These are phyloP conservation scores for Sapajus apella DNA, from an alignment of 2,113 vertebrate species.

Conservation along the genomic window DNA sequence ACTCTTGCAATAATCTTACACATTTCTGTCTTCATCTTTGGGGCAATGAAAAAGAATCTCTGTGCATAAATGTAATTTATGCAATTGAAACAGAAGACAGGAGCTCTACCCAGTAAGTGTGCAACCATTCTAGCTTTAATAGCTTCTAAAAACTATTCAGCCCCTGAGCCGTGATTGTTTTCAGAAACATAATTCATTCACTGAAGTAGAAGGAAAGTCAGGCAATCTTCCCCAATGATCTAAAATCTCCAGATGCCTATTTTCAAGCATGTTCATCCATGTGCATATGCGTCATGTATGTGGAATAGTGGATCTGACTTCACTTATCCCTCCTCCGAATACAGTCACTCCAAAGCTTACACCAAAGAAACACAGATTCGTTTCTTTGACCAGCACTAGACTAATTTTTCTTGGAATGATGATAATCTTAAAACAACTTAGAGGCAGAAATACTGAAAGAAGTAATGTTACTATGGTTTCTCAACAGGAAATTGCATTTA, in stretches of 20 bases:
- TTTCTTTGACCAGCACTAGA: neutral
- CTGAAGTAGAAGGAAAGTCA: neutral
- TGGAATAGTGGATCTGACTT: neutral
- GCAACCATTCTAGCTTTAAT: neutral
- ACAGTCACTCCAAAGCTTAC: neutral
- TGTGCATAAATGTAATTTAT: neutral
- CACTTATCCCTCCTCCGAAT: neutral
- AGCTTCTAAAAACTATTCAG: neutral
- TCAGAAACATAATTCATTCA: neutral
- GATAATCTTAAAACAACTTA: conserved; percentile 19
- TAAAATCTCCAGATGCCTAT: neutral
- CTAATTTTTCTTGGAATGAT: neutral
- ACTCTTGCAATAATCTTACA: neutral
- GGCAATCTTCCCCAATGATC: neutral
- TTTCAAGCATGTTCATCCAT: neutral
- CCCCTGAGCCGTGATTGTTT: neutral
- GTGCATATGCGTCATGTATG: neutral
- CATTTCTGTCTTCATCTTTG: neutral
- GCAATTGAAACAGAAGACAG: neutral
- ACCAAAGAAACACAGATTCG: neutral
- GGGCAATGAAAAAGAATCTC: neutral
- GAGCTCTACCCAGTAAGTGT: neutral
- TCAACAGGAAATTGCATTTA: conserved; percentile 78
- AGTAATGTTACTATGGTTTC: conserved; percentile 69
- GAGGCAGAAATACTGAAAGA: neutral